Percentiles rank a stretch among this genome's conserved stretches.
These are phyloP conservation scores for Agrotis puta DNA, from an alignment of 2,888 invertebrate genomes.

Conservation along the genomic window DNA sequence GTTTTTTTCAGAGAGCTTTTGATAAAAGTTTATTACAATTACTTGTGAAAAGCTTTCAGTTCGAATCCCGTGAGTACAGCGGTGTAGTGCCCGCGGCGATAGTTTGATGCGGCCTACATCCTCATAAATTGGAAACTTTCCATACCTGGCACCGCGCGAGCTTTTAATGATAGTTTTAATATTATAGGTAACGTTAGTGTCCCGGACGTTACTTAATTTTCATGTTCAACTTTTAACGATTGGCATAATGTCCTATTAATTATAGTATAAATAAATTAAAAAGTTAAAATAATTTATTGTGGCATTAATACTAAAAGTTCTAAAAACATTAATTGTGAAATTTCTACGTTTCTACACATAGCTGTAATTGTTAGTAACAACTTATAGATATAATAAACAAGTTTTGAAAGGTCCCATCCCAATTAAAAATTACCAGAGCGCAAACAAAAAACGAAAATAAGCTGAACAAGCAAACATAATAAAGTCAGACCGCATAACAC, in stretches of 20 bases:
- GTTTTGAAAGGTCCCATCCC: not conserved
- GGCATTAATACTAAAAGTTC: not conserved
- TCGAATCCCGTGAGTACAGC: conserved; percentile 18
- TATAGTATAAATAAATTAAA: not conserved
- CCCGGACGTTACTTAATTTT: conserved; percentile 15
- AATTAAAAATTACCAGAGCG: conserved; percentile 28
- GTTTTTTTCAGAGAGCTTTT: conserved; percentile 18
- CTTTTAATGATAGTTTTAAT: conserved; percentile 41
- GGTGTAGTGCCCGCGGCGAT: conserved; percentile 18
- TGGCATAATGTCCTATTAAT: conserved; percentile 3
- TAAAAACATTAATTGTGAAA: not conserved
- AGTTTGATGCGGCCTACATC: conserved; percentile 39
- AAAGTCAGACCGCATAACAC: conserved; percentile 42
- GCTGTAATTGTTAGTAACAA: not conserved
- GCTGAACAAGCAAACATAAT: conserved; percentile 44
- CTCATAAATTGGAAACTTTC: conserved; percentile 40
- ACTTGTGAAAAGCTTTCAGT: conserved; percentile 40
- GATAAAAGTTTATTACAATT: conserved; percentile 7
- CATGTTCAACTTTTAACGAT: conserved; percentile 28
- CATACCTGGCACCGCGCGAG: conserved; percentile 18
- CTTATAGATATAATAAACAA: not conserved
- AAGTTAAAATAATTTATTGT: conserved; percentile 6
- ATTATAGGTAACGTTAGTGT: conserved; percentile 8
- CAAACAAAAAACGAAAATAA: conserved; percentile 31
- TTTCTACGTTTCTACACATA: not conserved